phyloP scores from a whole-genome alignment of 2,797 vertebrate genomes.

The Coilia nasus region DNA sequence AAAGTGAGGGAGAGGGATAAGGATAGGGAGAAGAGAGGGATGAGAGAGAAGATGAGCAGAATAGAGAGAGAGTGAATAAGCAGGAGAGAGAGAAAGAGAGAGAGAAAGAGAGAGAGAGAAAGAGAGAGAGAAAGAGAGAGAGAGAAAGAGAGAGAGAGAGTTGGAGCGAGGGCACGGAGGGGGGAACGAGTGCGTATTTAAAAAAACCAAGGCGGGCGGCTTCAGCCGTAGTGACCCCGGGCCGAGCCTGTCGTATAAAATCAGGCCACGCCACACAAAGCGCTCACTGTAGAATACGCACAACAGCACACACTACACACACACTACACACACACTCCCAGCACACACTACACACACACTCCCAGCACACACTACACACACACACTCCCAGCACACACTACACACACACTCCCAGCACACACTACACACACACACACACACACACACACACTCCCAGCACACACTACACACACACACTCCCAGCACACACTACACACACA shows the following conservation, averaged over 20 bases:
- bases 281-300: slow-evolving; percentile 46
- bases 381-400: too few relatives aligned
- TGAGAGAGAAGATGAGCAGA: too few relatives aligned
- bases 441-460: slow-evolving; percentile 34
- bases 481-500: slow-evolving; percentile 37
- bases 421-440: slow-evolving; percentile 36
- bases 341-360: slow-evolving; percentile 28
- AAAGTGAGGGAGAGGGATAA: too few relatives aligned
- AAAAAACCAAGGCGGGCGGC: slow-evolving; percentile 29
- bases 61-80: too few relatives aligned
- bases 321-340: slow-evolving; percentile 22
- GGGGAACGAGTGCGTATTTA: background rate
- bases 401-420: slow-evolving; percentile 36
- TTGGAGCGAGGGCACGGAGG: background rate
- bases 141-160: too few relatives aligned
- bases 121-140: too few relatives aligned
- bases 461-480: too few relatives aligned
- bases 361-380: slow-evolving; percentile 40
- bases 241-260: slow-evolving; percentile 54
- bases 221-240: slow-evolving; percentile 47
- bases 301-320: slow-evolving; percentile 39
- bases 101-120: too few relatives aligned
- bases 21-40: too few relatives aligned
- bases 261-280: slow-evolving; percentile 48
- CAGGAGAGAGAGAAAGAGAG: too few relatives aligned